Evolutionary conservation across 1,140 invertebrate genomes (phyloP).

Genomic region (Heliothis virescens): DNA sequence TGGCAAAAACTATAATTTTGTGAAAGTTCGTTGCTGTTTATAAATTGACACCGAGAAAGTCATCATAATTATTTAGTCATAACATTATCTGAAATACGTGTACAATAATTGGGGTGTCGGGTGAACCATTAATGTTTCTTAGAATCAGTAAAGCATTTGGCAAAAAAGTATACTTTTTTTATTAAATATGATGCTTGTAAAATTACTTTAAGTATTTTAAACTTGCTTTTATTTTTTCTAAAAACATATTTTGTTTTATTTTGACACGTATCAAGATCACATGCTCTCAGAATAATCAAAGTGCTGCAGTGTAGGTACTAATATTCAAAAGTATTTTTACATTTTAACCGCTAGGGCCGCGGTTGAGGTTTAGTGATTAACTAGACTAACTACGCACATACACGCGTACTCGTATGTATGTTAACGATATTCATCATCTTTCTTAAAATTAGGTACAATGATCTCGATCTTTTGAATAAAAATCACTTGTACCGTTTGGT

Average conservation of each 20-base stretch:
- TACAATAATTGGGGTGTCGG: neutral
- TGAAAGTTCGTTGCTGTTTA: constrained; percentile 2
- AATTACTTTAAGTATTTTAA: no score
- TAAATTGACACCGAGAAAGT: neutral
- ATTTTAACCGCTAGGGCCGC: constrained; percentile 10
- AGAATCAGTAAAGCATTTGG: neutral
- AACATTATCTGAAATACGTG: neutral
- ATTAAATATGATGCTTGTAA: no score
- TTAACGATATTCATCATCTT: constrained; percentile 40
- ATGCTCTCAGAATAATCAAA: constrained; percentile 1
- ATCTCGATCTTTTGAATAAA: neutral
- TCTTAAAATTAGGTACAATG: constrained; percentile 32
- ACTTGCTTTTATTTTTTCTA: no score
- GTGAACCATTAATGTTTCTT: neutral
- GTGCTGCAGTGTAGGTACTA: neutral
- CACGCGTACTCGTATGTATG: constrained; percentile 9
- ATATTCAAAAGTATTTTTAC: neutral
- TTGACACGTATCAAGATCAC: neutral
- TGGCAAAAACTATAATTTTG: neutral
- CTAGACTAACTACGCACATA: constrained; percentile 52
- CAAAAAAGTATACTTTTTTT: neutral
- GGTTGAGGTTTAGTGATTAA: constrained; percentile 45
- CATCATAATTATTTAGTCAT: constrained; percentile 19
- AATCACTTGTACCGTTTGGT: neutral
- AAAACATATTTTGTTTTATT: neutral